Conservation (phyloP, 2,113 vertebrate species). For the Amblyornis subalaris region DNA sequence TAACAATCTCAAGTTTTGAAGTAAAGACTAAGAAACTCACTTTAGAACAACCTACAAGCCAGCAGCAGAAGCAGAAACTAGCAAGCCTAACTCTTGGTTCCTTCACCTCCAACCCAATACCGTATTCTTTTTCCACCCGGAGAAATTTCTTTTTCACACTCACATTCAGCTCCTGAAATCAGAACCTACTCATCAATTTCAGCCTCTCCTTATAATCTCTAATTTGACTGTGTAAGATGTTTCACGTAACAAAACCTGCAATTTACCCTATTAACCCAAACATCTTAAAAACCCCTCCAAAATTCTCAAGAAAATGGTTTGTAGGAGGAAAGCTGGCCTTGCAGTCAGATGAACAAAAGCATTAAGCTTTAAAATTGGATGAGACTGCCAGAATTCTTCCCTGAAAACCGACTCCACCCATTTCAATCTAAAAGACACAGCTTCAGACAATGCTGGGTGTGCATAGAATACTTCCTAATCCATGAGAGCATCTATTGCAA, state of each 20-base stretch:
- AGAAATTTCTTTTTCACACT: neutral
- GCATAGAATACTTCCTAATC: neutral
- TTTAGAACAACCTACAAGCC: neutral
- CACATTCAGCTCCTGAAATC: neutral
- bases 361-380: neutral
- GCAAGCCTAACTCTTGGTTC: neutral
- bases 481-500: neutral
- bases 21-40: neutral
- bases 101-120: neutral
- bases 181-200: neutral
- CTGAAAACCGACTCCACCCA: neutral
- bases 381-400: neutral
- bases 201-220: neutral
- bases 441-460: constrained; percentile 10
- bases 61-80: neutral
- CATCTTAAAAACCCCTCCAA: neutral
- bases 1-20: neutral
- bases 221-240: neutral
- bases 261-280: constrained; percentile 26
- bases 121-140: neutral
- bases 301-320: neutral
- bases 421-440: neutral
- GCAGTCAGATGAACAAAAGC: neutral
- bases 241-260: neutral
- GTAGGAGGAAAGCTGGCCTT: neutral